These are phyloP conservation scores for Tridacna gigas DNA, from an alignment of 2,888 invertebrate genomes.

Conservation along the genomic window DNA sequence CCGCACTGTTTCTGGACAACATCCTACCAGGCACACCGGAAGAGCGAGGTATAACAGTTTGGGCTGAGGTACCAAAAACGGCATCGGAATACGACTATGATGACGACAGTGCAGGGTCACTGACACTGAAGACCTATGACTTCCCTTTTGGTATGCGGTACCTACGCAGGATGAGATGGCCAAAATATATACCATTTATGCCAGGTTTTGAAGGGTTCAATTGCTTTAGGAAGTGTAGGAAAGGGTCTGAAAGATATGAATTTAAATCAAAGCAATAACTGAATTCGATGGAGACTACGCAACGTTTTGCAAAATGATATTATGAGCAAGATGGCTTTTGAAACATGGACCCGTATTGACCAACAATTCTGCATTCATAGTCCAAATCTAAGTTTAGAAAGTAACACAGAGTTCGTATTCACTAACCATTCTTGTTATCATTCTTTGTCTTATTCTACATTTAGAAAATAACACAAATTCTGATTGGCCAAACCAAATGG, in stretches of 20 bases:
- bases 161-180: conserved; percentile 36
- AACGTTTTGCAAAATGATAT: no score
- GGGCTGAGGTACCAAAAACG: conserved; percentile 52
- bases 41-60: conserved; percentile 62
- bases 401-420: no score
- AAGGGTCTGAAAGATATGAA: background rate
- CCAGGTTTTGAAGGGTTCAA: background rate
- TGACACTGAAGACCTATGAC: conserved; percentile 59
- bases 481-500: no score
- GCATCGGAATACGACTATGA: conserved; percentile 23
- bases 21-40: conserved; percentile 72
- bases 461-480: no score
- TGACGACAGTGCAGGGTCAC: conserved; percentile 40
- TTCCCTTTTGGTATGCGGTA: conserved; percentile 64
- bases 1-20: conserved; percentile 85
- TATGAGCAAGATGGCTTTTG: no score
- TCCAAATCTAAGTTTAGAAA: no score
- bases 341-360: no score
- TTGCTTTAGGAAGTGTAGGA: background rate
- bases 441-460: no score
- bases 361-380: no score
- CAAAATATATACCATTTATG: conserved; percentile 6
- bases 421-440: no score
- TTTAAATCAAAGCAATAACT: background rate
- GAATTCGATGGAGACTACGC: no score